Evolutionary conservation across 2,113 vertebrate genomes (phyloP), one percentile per base, ranked within the genome.

Genomic region (Phalacrocorax pelagicus): DNA sequence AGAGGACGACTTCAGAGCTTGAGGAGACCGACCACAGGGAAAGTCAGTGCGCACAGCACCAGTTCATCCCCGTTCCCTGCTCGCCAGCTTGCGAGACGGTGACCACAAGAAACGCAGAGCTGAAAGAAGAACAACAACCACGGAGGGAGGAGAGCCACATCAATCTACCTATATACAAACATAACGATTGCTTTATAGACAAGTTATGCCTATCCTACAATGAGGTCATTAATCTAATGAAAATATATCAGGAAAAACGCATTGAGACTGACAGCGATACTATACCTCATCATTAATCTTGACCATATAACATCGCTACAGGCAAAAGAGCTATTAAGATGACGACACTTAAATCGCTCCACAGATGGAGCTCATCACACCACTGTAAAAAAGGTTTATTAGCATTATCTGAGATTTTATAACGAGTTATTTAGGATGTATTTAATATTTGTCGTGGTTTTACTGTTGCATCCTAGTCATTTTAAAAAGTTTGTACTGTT

Each of bases 301-400:
- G 75, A 83, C 92, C 96, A 79, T 91, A 73, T 94, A 98, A 94
- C 88, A 96, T 96, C 65, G 93, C 83, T 79, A 66, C 14, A 58
- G 92, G 82, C 94, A 88, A 74, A 32, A 63, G 73, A 80, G 91
- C 92, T 69, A 91, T 97, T 98, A 96, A 95, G 96, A 97, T 79
- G 97, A 97, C 97, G 97, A 97, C 69, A 32, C 61, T 86, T 98
- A 98, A 98, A 98, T 98, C 90, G 95, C 87, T 86, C 87, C 69
- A 61, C 90, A 97, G 98, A 97, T 90, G 93, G 94, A 94, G 85
- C 74, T 89, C 96, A 98, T 97, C 94, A 96, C 97, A 96, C 75
- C 91, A 81, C 95, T 59, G 97, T 97, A 97, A 98, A 98, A 98
- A 94, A 59, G 86, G 93, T 78, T 97, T 97, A 99, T 98, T 98